Percentiles rank a stretch among this genome's conserved stretches.
Conservation (phyloP, 2,113 vertebrate genomes). For the Hyaena hyaena region DNA sequence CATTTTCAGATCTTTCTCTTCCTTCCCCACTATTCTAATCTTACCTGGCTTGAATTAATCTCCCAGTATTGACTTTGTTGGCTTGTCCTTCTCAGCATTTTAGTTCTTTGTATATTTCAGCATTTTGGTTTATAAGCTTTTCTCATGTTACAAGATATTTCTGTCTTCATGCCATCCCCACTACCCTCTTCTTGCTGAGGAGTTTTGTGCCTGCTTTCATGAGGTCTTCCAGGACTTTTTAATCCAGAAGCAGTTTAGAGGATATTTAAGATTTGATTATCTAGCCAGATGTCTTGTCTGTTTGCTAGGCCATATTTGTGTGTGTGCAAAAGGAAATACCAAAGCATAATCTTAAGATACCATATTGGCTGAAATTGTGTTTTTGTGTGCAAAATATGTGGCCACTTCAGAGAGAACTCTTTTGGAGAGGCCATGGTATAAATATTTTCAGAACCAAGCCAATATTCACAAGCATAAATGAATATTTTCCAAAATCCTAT, state of each 20-base stretch:
- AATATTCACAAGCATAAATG: background rate
- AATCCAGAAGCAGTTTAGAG: background rate
- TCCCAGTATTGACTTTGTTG: background rate
- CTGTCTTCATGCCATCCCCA: background rate
- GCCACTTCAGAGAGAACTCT: background rate
- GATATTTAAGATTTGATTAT: background rate
- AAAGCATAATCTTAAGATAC: background rate
- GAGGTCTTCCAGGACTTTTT: background rate
- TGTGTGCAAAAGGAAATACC: background rate
- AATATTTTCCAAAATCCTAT: background rate
- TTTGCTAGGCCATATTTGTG: background rate
- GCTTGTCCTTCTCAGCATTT: background rate
- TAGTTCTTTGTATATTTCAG: background rate
- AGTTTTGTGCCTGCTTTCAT: background rate
- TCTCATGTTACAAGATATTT: background rate
- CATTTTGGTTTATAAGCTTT: background rate
- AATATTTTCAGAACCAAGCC: constrained; percentile 40
- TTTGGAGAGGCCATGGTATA: background rate
- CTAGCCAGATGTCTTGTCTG: background rate
- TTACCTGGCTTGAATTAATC: background rate
- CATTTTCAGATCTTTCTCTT: background rate
- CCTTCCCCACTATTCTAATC: background rate
- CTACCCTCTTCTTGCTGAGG: background rate
- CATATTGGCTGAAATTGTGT: background rate
- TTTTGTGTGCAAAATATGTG: background rate